phyloP scores from a whole-genome alignment of 1,140 invertebrate species.

The Zaprionus kolodkinae region DNA sequence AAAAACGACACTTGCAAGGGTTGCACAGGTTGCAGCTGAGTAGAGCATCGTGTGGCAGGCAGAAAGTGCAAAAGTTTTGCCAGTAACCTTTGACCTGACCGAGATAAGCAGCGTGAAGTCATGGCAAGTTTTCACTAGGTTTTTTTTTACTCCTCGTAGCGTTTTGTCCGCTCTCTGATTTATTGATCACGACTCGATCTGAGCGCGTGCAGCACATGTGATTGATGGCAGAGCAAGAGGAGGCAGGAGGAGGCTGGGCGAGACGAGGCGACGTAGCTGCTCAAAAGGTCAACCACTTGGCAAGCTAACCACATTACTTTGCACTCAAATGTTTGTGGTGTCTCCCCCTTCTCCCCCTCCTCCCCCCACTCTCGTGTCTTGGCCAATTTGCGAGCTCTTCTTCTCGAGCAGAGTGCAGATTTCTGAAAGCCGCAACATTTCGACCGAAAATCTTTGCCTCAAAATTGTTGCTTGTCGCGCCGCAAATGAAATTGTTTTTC shows the following conservation, averaged over 20 bases:
- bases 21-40: neutral
- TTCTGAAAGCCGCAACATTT: conserved; percentile 32
- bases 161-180: conserved; percentile 19
- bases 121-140: neutral
- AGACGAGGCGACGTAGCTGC: neutral
- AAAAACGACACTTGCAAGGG: neutral
- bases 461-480: conserved; percentile 39
- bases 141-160: neutral
- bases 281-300: neutral
- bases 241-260: too few relatives aligned
- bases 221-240: neutral
- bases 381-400: conserved; percentile 23
- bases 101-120: conserved; percentile 7
- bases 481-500: conserved; percentile 51
- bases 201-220: neutral
- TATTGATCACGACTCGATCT: conserved; percentile 24
- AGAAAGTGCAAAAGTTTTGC: conserved; percentile 28
- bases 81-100: neutral
- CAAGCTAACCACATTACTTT: conserved; percentile 3
- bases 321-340: neutral
- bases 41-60: neutral
- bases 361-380: neutral
- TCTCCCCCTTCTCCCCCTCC: too few relatives aligned
- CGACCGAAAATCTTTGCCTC: conserved; percentile 24
- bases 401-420: conserved; percentile 29